A percentile compares a stretch with the other conserved stretches of the same genome.
phyloP scores from a whole-genome alignment of 2,888 invertebrate genomes.

The Chrysina gloriosa region DNA sequence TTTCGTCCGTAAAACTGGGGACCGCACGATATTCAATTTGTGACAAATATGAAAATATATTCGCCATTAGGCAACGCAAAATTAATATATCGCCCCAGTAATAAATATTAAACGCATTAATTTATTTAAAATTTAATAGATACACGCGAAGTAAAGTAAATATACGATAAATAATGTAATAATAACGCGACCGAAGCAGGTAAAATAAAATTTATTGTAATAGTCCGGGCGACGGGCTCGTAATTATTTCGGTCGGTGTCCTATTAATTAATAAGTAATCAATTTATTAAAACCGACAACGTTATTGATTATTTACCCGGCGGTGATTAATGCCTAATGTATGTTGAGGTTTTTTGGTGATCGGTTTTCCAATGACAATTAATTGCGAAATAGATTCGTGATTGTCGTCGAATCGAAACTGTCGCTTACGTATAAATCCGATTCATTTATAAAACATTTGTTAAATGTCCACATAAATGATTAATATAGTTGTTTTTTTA shows the following conservation, averaged over 20 bases:
- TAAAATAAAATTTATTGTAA: constrained; percentile 34
- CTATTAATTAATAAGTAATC: constrained; percentile 26
- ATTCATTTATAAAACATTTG: too few species aligned
- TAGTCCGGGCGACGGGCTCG: background rate
- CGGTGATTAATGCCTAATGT: background rate
- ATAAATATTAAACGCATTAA: constrained; percentile 42
- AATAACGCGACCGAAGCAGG: constrained; percentile 15
- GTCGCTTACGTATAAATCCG: too few species aligned
- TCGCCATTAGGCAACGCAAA: constrained; percentile 15
- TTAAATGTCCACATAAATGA: too few species aligned
- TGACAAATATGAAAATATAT: constrained; percentile 42
- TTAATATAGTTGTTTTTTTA: too few species aligned
- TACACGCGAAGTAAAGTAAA: constrained; percentile 13
- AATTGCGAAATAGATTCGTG: background rate
- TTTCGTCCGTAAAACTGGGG: background rate
- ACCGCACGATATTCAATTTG: constrained; percentile 37
- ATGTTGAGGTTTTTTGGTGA: constrained; percentile 7
- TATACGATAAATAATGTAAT: constrained; percentile 37
- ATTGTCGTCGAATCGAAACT: background rate
- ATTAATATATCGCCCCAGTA: constrained; percentile 32
- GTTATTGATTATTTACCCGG: background rate
- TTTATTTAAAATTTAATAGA: constrained; percentile 38
- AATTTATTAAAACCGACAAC: constrained; percentile 18
- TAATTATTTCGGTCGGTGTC: constrained; percentile 30
- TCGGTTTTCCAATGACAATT: background rate